phyloP scores from a whole-genome alignment of 2,113 vertebrate genomes.

The Delphinus delphis region DNA sequence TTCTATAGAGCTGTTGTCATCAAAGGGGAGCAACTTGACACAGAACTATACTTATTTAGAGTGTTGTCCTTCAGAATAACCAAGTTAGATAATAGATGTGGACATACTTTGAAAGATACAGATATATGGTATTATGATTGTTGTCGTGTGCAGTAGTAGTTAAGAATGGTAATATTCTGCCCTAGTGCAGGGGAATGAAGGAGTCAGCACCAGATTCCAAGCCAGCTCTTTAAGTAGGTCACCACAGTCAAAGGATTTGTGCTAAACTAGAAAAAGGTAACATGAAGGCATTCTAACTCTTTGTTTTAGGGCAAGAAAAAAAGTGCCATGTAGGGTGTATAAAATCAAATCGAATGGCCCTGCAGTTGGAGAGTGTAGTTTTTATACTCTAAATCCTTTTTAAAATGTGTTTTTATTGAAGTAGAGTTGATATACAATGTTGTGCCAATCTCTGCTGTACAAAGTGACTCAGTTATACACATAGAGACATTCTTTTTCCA shows the following conservation, averaged over 20 bases:
- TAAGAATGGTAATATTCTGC: constrained; percentile 20
- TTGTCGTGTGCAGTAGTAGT: not conserved
- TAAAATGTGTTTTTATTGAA: not conserved
- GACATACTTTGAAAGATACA: constrained; percentile 12
- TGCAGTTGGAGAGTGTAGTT: not conserved
- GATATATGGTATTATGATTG: not conserved
- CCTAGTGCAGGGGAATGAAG: not conserved
- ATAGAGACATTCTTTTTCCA: not conserved
- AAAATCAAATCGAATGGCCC: constrained; percentile 14
- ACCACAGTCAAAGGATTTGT: constrained; percentile 45
- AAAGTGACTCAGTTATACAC: not conserved
- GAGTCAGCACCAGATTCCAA: not conserved
- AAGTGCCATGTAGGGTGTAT: not conserved
- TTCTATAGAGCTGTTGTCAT: not conserved
- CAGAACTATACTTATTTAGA: not conserved
- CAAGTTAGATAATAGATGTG: not conserved
- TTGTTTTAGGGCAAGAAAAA: constrained; percentile 54
- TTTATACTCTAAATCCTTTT: constrained; percentile 5
- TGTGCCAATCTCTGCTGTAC: not conserved
- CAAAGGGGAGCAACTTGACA: not conserved
- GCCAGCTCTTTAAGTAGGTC: constrained; percentile 2
- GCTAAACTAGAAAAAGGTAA: constrained; percentile 33
- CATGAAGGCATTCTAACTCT: not conserved
- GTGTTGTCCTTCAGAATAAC: constrained; percentile 9
- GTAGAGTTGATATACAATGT: not conserved